Base-by-base conservation (phyloP, 2,113 vertebrate genomes). In the Pimephales promelas region DNA sequence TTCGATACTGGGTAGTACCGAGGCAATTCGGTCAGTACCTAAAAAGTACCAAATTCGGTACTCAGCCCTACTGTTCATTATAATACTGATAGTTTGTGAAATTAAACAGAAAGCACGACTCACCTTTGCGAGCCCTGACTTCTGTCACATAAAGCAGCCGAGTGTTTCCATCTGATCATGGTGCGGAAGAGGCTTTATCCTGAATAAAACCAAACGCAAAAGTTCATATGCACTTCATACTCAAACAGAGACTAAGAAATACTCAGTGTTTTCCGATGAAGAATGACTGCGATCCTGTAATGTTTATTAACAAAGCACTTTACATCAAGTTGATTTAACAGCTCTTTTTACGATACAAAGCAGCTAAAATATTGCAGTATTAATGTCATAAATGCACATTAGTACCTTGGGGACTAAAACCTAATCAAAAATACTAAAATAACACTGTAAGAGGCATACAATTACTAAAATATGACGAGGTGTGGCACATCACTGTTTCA, bases 71-170 rank as follows among this genome's bases (percentile, higher is more conserved):
- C n/a, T n/a, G n/a, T n/a, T n/a, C n/a, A n/a, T n/a, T 4, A 66
- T 20, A 20, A 66, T 18, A 52, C 5, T 18, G 16, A 52, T 1
- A 20, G 3, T 20, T 10, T 5, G 1, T 22, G 5, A 22, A 36
- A 68, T 36, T 2, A 7, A 64, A 18, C 6, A 34, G 1, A 64
- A 64, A 18, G 28, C 28, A 9, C 14, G 3, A 64, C 62, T 90
- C 80, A 91, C 92, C 87, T 91, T 88, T 90, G 88, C 18, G 18
- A 54, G 73, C 87, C 83, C 85, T 71, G 62, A 80, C 52, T 81
- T 26, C 83, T 81, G 89, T 91, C 79, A 88, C 79, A 83, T 87
- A 72, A 73, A 45, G 76, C 79, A 87, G n/a, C 59, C 92, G 92
- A 90, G 66, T 54, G 72, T 74, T 26, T 74, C 47, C 72, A 75